A percentile compares a stretch with the other conserved stretches of the same genome.
These are phyloP conservation scores for Bos indicus DNA, from an alignment of 2,113 vertebrate species.

Conservation along the genomic window DNA sequence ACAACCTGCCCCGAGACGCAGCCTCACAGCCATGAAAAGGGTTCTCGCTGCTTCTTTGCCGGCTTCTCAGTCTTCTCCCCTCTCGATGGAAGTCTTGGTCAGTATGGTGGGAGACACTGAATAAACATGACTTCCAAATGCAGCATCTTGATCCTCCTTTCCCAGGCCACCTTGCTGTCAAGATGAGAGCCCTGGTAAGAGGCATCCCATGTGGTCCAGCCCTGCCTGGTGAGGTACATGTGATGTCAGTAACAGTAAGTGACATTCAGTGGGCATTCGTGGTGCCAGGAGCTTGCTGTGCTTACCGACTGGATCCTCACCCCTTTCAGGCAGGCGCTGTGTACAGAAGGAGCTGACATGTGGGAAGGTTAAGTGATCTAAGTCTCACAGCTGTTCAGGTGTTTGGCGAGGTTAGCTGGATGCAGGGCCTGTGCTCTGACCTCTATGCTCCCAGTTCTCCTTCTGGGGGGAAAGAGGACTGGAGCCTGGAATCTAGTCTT, in stretches of 20 bases:
- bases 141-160: background rate
- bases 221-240: background rate
- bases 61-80: background rate
- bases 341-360: background rate
- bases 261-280: background rate
- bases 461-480: background rate
- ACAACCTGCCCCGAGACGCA: background rate
- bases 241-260: too few relatives aligned
- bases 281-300: background rate
- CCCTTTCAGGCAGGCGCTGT: too few relatives aligned
- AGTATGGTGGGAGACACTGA: background rate
- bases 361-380: background rate
- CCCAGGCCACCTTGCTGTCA: background rate
- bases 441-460: background rate
- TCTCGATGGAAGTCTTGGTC: background rate
- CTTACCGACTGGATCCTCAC: background rate
- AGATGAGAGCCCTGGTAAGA: background rate
- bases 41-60: background rate
- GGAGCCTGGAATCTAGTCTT: background rate
- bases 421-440: background rate
- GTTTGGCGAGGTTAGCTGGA: background rate
- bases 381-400: background rate
- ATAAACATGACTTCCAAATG: constrained; percentile 1
- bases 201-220: background rate
- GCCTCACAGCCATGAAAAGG: background rate